Base-by-base conservation (phyloP, 2,888 invertebrate genomes). In the Drosophila borborema region DNA sequence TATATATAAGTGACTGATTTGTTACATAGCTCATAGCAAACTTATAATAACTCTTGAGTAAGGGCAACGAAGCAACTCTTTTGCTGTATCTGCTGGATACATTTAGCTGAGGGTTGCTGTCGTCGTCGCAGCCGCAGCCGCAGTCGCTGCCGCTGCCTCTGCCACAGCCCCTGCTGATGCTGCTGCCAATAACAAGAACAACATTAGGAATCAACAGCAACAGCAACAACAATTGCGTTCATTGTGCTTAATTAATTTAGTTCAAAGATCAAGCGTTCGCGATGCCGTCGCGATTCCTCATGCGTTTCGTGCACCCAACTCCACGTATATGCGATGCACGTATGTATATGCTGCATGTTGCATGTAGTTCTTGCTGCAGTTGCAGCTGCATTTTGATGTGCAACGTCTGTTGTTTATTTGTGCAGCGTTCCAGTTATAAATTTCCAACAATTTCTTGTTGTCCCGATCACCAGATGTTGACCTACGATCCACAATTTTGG, bases 191-290 rank as follows among this genome's bases (percentile, higher is more conserved):
- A 64, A 31, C 28, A 53, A 28, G 28, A 28, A 20, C 54, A 48
- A 16, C 68, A 41, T 12, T 45, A 36, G n/a, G 38, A 38, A 38
- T 38, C 18, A 49, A 23, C 40, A 65, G 10, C 53, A 63, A 34
- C 63, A 72, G 23, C 36, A 61, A 31, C 60, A 75, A 70, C 74
- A 83, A 92, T 92, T 92, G 90, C 86, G 91, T 91, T 92, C 91
- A 92, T 92, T 92, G 92, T 92, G 84, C 90, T 93, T 92, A 92
- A 92, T 93, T 92, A 93, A 92, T 93, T 92, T 91, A 91, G 92
- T 92, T 92, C 92, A 92, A 91, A 92, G 92, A 92, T 92, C 92
- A 92, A 89, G 90, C 87, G 89, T 65, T 75, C 72, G 80, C 75
- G 86, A 73, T 88, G 83, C 80, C 85, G 72, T 73, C 83, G 86